These are phyloP conservation scores for Pao palembangensis DNA, from an alignment of 2,113 vertebrate species.

Conservation along the genomic window DNA sequence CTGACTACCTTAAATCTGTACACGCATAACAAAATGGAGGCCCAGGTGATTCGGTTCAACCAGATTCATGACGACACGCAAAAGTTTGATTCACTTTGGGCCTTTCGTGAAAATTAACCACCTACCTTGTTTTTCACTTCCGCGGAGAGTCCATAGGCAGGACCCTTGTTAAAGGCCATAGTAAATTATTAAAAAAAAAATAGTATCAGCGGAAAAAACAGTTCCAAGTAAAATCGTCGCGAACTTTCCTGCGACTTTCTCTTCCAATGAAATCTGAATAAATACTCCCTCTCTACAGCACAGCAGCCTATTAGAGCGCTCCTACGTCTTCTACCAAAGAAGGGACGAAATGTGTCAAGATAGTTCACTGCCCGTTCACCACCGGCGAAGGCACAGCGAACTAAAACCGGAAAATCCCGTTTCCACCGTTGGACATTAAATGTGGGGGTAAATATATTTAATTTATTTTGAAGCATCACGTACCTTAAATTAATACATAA, in stretches of 20 bases:
- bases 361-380: slow-evolving; percentile 9
- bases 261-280: slow-evolving; percentile 57
- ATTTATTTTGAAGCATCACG: no score
- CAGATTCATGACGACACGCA: neutral
- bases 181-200: neutral
- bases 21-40: slow-evolving; percentile 51
- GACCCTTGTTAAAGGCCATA: slow-evolving; percentile 75
- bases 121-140: slow-evolving; percentile 76
- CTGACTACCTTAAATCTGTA: no score
- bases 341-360: slow-evolving; percentile 16
- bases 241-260: slow-evolving; percentile 26
- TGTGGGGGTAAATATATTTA: no score
- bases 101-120: neutral
- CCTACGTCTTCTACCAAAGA: slow-evolving; percentile 50
- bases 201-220: no score
- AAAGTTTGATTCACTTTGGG: slow-evolving; percentile 7
- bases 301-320: slow-evolving; percentile 65
- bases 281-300: slow-evolving; percentile 65
- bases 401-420: neutral
- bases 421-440: no score
- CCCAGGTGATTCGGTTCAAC: slow-evolving; percentile 32
- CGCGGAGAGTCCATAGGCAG: slow-evolving; percentile 74
- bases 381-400: neutral
- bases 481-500: no score
- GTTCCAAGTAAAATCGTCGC: no score